Evolutionary conservation across 2,888 invertebrate species (phyloP), one percentile per base, ranked within the genome.

Genomic region (Polydrusus cervinus): DNA sequence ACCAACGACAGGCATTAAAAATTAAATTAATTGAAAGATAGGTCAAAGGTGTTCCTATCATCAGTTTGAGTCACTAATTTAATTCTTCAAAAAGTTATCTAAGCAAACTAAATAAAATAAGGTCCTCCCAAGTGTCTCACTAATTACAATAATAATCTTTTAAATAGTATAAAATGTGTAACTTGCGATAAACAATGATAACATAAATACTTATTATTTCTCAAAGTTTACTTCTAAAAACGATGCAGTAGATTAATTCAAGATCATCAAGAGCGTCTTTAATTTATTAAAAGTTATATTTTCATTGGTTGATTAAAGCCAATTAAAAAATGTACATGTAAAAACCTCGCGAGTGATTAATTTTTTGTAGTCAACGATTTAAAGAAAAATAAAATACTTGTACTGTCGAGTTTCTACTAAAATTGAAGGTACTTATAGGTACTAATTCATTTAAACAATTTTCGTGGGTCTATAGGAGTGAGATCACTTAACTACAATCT

Each of bases 401-500:
- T 5, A 3, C 2, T 20, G 10, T 34, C 8, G 34, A 34, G n/a
- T 9, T 49, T 64, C 7, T 1, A 47, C 34, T 0, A 49, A 38
- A 18, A 9, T 38, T 53, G 13, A 53, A 66, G 51, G 25, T 40
- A 40, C 66, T 38, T 61, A 70, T 61, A 66, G 51, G 25, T 40
- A 40, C 66, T 38, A 69, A 70, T 61, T 18, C 20, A 8, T 65
- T 55, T 47, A 34, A 64, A 30, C 55, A 38, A 49, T 51, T 74
- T 71, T 67, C n/a, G 62, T 70, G 62, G 45, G 20, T 51, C 53
- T 68, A 45, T 16, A 47, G 30, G 30, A 74, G 61, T 67, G 62
- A 69, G 77, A 78, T 79, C 79, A 78, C 76, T 79, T 79, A 71
- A 80, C 78, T 81, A 81, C 80, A 80, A 80, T 80, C 78, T 78